Percentiles rank a stretch among this genome's conserved stretches.
Conservation (phyloP, 2,113 vertebrate species). For the Acrocephalus arundinaceus region DNA sequence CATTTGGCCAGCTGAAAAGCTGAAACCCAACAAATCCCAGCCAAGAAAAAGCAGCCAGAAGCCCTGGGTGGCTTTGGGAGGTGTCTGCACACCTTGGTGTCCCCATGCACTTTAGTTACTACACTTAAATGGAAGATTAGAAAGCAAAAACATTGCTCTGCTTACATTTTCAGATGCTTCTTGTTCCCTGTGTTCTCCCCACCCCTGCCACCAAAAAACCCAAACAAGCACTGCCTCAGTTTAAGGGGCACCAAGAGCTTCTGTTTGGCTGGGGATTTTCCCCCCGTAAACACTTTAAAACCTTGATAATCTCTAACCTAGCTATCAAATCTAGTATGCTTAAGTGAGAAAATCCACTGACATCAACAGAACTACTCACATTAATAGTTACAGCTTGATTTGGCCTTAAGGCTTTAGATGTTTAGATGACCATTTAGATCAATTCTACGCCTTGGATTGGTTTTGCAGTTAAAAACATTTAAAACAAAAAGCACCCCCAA, state of each 20-base stretch:
- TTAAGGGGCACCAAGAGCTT: background rate
- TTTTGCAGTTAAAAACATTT: background rate
- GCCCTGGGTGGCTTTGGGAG: background rate
- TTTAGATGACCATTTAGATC: background rate
- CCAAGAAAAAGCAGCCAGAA: background rate
- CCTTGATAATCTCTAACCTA: constrained; percentile 7
- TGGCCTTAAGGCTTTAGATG: background rate
- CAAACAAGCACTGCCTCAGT: background rate
- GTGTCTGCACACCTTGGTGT: background rate
- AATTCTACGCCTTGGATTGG: background rate
- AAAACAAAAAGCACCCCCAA: background rate
- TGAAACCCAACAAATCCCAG: background rate
- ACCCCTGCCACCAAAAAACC: accelerated
- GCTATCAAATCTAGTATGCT: background rate
- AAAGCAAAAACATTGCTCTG: background rate
- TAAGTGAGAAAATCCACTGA: constrained; percentile 13
- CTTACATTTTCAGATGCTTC: background rate
- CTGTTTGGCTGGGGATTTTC: background rate
- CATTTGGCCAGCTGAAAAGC: background rate
- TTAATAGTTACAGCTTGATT: background rate
- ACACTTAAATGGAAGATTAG: background rate
- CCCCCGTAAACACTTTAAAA: background rate
- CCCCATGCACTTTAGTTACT: background rate
- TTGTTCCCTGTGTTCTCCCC: accelerated
- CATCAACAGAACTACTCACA: background rate